Base-by-base conservation (phyloP, 2,797 vertebrate genomes). In the Danio tinwini region DNA sequence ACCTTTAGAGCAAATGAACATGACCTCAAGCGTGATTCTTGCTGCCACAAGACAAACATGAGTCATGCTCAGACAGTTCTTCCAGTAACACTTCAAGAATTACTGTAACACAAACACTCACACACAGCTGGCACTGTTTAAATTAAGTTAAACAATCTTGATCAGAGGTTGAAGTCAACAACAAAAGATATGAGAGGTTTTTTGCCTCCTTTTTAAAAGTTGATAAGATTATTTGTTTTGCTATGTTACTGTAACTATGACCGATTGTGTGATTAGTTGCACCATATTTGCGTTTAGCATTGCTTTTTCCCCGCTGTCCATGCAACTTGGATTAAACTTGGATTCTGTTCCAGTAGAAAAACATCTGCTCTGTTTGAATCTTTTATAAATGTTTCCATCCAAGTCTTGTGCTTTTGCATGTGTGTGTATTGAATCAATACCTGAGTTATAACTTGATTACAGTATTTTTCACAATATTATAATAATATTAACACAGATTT, bases 41-140 rank as follows among this genome's bases (percentile, higher is more conserved):
- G 53, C 13, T 50, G 59, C 52, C 29, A 65, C 21, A 11, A 64
- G 42, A 40, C 71, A 64, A 45, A 61, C 40, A 64, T 81, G 49
- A 74, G 55, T 82, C 69, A 82, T 53, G 11, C 19, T 58, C 40
- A 47, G 58, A 71, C 17, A 64, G 16, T 47, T 78, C 62, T 78
- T 68, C 21, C 69, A 78, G 75, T 61, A 73, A 82, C 69, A 14
- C 65, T 47, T 37, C 3, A 65, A 53, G 29, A 64, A 58, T 58
- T 29, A 59, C 17, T 5, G 7, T 29, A 53, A 63, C 59, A 71
- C 69, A 72, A 72, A 56, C 40, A 16, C 11, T 45, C 17, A 1
- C 45, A 58, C 39, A 37, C 12, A 64, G 14, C 40, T 11, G 19
- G 2, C 19, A 4, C 56, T 58, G 40, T 52, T 63, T 9, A 11